phyloP scores from a whole-genome alignment of 2,888 invertebrate genomes.

The Athetis lepigone region DNA sequence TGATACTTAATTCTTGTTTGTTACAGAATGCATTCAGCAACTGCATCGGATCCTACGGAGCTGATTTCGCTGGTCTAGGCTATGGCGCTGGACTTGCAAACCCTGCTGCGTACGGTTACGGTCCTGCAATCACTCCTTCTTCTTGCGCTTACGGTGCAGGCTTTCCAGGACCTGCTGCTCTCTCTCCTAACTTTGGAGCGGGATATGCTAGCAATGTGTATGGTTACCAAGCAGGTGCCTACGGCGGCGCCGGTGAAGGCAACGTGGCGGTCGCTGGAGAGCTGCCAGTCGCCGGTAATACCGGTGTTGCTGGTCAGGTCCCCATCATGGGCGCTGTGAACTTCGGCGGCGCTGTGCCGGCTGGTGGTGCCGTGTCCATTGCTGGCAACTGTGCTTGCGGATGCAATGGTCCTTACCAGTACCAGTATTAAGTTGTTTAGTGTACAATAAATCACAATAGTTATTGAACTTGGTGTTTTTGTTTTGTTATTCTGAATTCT shows the following conservation, averaged over 20 bases:
- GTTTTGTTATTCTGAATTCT: background rate
- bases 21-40: slow-evolving; percentile 34
- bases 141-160: slow-evolving; percentile 16
- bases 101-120: slow-evolving; percentile 24
- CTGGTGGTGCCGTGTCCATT: slow-evolving; percentile 66
- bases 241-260: slow-evolving; percentile 57
- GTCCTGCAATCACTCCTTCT: background rate
- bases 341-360: slow-evolving; percentile 64
- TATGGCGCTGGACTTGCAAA: slow-evolving; percentile 23
- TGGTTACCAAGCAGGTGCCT: slow-evolving; percentile 31
- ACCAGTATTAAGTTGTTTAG: slow-evolving; percentile 33
- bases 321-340: slow-evolving; percentile 66
- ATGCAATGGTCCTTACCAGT: slow-evolving; percentile 37
- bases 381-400: slow-evolving; percentile 63
- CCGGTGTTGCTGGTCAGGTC: slow-evolving; percentile 58
- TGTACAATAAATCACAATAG: slow-evolving; percentile 37
- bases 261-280: slow-evolving; percentile 56
- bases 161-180: slow-evolving; percentile 18
- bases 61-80: slow-evolving; percentile 9
- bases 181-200: slow-evolving; percentile 6
- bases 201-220: slow-evolving; percentile 17
- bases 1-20: background rate
- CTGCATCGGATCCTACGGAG: slow-evolving; percentile 17
- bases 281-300: slow-evolving; percentile 58
- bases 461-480: background rate